Evolutionary conservation across 2,113 vertebrate species (phyloP), one percentile per base, ranked within the genome.

Genomic region (Ctenomys sociabilis): DNA sequence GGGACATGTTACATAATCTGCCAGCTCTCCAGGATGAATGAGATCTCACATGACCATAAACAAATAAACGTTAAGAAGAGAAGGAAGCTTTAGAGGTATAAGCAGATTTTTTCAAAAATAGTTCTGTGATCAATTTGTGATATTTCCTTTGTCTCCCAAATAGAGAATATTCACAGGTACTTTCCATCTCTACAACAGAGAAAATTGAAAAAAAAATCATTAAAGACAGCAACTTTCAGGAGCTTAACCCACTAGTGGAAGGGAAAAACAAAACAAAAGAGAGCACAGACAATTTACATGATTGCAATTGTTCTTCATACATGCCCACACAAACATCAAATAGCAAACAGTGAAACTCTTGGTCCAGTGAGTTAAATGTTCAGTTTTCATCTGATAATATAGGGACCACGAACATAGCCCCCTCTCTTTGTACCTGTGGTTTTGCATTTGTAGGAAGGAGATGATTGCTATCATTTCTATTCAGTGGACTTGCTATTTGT

Each of bases 261-360:
- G 77, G 19, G 21, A 21, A 90, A 85, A 22, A 83, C 73, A 77
- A 77, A 77, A 30, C 10, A 40, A 37, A 37, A 35, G 13, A 68
- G 40, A 73, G 26, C n/a, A 32, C 2, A 37, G 75, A 45, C 17
- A 21, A 6, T 26, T 40, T 3, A 14, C 7, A n/a, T 14, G 32
- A 54, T 75, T 16, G 54, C 16, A 24, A 1, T 45, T 7, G 0
- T 14, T 3, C 49, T 10, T 24, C 8, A 8, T 2, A 0, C 3
- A 0, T 4, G 2, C 32, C 3, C 24, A 30, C 49, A 35, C 1
- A 57, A 30, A 89, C 14, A 28, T 28, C 26, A 77, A 45, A 45
- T 4, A 30, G 28, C 37, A 75, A 86, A 1, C 1, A 13, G 83
- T 75, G 37, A 77, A 59, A 14, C 19, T 57, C 35, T 87, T 91